Base-by-base conservation (phyloP, 2,888 invertebrate genomes). In the Harpagoxenus sublaevis region DNA sequence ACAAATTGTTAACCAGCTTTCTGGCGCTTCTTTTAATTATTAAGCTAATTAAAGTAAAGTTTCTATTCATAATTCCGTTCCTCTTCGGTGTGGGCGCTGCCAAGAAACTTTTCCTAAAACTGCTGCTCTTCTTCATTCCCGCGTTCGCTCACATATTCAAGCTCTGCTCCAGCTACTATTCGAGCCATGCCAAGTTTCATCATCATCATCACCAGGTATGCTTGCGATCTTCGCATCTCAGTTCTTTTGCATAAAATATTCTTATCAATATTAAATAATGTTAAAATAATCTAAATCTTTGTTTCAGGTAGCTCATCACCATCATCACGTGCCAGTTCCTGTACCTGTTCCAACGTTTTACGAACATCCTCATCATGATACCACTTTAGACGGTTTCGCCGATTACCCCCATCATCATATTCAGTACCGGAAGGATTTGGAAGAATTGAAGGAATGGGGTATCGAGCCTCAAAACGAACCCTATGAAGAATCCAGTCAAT, bases 111-210 rank as follows among this genome's bases (percentile, higher is more conserved):
- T 96, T 98, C 92, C 95, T 98, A 63, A 98, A 98, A 93, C 95
- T 98, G 75, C 95, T 98, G 18, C 96, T 98, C 35, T 98, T 98
- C 96, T 93, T 98, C 57, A 98, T 98, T 95, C 98, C 98, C 0
- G 97, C 98, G 0, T 95, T 98, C 86, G 97, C 97, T 81, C 97
- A 98, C 94, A 96, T 98, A 86, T 98, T 98, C 95, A 98, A 98
- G 94, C 95, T 98, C 23, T 98, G 98, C 94, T 97, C 98, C 6
- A 97, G 97, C 96, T 98, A 98, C 92, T 97, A 98, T 89, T 96
- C 97, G 91, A 96, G 96, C 92, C 97, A 97, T 91, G 96, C 97
- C 65, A 98, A 98, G 93, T 97, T 96, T 92, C 98, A 98, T 94
- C 98, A 98, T 91, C 98, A 98, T 92, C 97, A 97, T 92, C 98